These are phyloP conservation scores for Pecten maximus DNA, from an alignment of 2,888 invertebrate genomes.

Conservation along the genomic window DNA sequence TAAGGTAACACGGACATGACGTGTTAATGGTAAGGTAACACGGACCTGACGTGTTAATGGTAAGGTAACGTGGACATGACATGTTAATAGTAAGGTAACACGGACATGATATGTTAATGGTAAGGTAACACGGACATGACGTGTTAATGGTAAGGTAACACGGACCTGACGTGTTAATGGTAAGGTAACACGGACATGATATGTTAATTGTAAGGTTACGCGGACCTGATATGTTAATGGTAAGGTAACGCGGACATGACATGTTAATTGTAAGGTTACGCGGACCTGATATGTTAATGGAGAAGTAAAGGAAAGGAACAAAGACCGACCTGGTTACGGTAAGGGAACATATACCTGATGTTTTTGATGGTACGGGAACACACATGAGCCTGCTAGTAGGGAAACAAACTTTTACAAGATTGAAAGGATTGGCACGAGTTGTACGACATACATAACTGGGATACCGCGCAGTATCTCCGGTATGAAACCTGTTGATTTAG, in stretches of 20 bases:
- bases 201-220: not conserved
- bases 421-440: not conserved
- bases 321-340: not conserved
- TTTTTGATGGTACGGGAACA: not conserved
- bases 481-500: slow-evolving; percentile 20
- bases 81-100: not conserved
- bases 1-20: not conserved
- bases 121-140: not conserved
- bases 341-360: not conserved
- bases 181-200: not conserved
- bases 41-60: not conserved
- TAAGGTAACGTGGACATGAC: not conserved
- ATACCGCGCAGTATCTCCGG: not conserved
- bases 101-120: not conserved
- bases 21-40: not conserved
- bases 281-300: not conserved
- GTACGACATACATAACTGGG: not conserved
- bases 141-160: not conserved
- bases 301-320: not conserved
- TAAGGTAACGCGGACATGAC: not conserved
- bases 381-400: not conserved
- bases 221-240: not conserved
- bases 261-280: not conserved
- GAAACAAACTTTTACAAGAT: not conserved
- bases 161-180: not conserved